Percentiles rank a stretch among this genome's conserved stretches.
These are phyloP conservation scores for Xestia sexstrigata DNA, from an alignment of 2,888 invertebrate species.

Conservation along the genomic window DNA sequence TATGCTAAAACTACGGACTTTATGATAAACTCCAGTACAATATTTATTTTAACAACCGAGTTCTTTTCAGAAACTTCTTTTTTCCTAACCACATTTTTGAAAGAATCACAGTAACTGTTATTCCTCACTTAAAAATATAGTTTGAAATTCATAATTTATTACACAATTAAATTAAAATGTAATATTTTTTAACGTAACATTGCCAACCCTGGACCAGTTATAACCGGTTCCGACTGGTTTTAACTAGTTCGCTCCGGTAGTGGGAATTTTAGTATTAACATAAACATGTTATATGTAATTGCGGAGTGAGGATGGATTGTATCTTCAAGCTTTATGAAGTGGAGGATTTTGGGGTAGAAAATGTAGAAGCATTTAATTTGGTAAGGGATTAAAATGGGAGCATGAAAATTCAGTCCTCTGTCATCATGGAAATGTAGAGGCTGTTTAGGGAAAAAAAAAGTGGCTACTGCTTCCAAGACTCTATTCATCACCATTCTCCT, in stretches of 20 bases:
- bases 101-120: slow-evolving; percentile 24
- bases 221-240: slow-evolving; percentile 53
- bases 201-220: slow-evolving; percentile 50
- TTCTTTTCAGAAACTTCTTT: neutral
- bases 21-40: neutral
- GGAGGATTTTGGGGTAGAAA: neutral
- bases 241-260: slow-evolving; percentile 59
- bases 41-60: neutral
- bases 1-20: neutral
- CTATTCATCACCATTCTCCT: no score
- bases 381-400: neutral
- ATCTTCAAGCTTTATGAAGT: slow-evolving; percentile 25
- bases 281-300: slow-evolving; percentile 56
- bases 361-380: neutral
- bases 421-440: neutral
- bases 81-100: slow-evolving; percentile 12
- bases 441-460: neutral
- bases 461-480: neutral
- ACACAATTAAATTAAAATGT: slow-evolving; percentile 23
- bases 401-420: neutral
- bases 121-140: slow-evolving; percentile 1
- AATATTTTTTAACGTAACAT: slow-evolving; percentile 34
- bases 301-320: slow-evolving; percentile 27
- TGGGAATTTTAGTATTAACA: slow-evolving; percentile 55
- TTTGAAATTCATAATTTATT: slow-evolving; percentile 7